Percentiles rank a stretch among this genome's conserved stretches.
These are phyloP conservation scores for Agonopterix subpropinquella DNA, from an alignment of 2,888 invertebrate species.

Conservation along the genomic window DNA sequence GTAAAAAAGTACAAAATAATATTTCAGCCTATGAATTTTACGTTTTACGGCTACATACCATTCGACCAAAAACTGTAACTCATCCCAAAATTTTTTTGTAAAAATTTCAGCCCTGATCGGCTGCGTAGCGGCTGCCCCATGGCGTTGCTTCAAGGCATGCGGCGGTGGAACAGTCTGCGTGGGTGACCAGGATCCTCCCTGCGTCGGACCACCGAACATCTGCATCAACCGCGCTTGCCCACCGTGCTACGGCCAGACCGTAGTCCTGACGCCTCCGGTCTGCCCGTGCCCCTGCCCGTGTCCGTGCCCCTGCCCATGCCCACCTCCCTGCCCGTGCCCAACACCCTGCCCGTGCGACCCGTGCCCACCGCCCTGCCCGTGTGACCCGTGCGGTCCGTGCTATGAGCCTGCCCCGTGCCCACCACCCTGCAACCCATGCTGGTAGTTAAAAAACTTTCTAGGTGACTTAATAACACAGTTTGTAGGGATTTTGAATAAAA, in stretches of 20 bases:
- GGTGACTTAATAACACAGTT: too few relatives aligned
- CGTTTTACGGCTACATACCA: too few relatives aligned
- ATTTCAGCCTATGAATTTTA: too few relatives aligned
- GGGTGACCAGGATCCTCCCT: slow-evolving; percentile 28
- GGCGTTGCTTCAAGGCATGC: slow-evolving; percentile 36
- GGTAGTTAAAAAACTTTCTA: too few relatives aligned
- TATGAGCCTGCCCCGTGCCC: too few relatives aligned
- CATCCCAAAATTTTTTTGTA: not conserved
- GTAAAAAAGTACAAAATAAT: too few relatives aligned
- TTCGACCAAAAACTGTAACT: too few relatives aligned
- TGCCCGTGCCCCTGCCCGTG: slow-evolving; percentile 8
- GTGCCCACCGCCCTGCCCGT: too few relatives aligned
- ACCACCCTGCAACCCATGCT: too few relatives aligned
- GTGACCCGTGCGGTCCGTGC: too few relatives aligned
- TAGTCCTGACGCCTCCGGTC: slow-evolving; percentile 32
- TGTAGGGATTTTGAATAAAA: too few relatives aligned
- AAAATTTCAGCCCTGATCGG: slow-evolving; percentile 35
- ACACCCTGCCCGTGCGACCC: not conserved
- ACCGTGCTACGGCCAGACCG: slow-evolving; percentile 36
- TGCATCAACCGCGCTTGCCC: slow-evolving; percentile 22
- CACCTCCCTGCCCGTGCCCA: not conserved
- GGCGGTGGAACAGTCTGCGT: slow-evolving; percentile 43
- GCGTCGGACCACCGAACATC: slow-evolving; percentile 33
- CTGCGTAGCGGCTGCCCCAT: slow-evolving; percentile 40
- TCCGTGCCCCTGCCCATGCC: slow-evolving; percentile 4